These are phyloP conservation scores for Eurois occulta DNA, from an alignment of 2,888 invertebrate genomes.

Conservation along the genomic window DNA sequence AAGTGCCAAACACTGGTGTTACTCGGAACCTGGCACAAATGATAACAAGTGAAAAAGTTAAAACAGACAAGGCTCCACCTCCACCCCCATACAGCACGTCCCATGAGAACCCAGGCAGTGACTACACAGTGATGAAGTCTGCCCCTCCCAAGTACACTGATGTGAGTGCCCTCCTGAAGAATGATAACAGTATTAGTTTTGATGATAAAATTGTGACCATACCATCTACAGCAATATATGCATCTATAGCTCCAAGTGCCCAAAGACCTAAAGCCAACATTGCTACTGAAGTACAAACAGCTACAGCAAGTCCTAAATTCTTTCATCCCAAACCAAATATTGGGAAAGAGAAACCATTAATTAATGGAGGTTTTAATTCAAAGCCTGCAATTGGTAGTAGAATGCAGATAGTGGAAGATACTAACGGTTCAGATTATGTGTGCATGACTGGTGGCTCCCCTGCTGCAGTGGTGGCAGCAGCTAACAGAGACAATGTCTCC, in stretches of 20 bases:
- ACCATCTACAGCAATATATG: conserved; percentile 89
- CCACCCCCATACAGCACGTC: conserved; percentile 82
- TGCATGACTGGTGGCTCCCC: conserved; percentile 95
- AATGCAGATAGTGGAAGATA: conserved; percentile 92
- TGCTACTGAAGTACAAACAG: conserved; percentile 90
- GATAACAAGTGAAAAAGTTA: conserved; percentile 85
- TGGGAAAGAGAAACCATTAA: conserved; percentile 86
- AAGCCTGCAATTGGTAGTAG: conserved; percentile 79
- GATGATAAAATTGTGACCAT: conserved; percentile 86
- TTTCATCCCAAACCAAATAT: conserved; percentile 90
- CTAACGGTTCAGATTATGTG: conserved; percentile 95
- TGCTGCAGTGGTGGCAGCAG: conserved; percentile 85
- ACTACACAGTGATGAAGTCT: conserved; percentile 88
- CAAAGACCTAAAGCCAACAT: conserved; percentile 89
- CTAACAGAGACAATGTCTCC: conserved; percentile 86
- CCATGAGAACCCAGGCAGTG: conserved; percentile 83
- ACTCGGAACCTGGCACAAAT: conserved; percentile 80
- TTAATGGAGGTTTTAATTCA: conserved; percentile 81
- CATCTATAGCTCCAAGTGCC: conserved; percentile 89
- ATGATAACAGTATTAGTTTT: conserved; percentile 81
- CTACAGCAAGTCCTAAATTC: conserved; percentile 89
- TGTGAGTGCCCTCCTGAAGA: conserved; percentile 85
- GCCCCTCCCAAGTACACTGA: conserved; percentile 88
- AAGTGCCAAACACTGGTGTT: conserved; percentile 82
- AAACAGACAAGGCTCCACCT: conserved; percentile 89